Conservation (phyloP, 2,797 vertebrate genomes). For the Coluber constrictor region DNA sequence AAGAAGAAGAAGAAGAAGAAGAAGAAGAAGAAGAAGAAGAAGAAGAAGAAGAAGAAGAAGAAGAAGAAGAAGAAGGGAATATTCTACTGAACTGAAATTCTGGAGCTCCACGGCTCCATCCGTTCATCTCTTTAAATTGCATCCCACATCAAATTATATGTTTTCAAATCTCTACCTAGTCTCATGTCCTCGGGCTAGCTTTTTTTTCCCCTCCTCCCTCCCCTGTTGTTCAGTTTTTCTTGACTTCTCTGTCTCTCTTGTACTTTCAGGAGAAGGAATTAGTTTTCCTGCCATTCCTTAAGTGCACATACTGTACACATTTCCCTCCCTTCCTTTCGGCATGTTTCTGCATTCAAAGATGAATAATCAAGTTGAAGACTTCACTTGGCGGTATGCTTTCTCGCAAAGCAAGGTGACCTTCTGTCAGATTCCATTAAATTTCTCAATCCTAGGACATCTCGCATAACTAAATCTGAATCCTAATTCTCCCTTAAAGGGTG, state of each 20-base stretch:
- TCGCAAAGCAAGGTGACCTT: slow-evolving; percentile 22
- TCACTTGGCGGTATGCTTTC: slow-evolving; percentile 17
- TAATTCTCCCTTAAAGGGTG: slow-evolving; percentile 32
- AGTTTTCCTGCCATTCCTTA: slow-evolving; percentile 8
- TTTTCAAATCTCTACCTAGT: neutral
- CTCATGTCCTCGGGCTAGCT: neutral
- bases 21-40: neutral
- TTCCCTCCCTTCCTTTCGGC: neutral
- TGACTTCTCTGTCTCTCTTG: fast-evolving
- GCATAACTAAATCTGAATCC: slow-evolving; percentile 28
- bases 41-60: neutral
- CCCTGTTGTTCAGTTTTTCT: neutral
- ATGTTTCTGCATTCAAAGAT: slow-evolving; percentile 24
- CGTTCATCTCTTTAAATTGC: neutral
- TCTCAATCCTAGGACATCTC: slow-evolving; percentile 6
- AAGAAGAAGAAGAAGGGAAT: neutral
- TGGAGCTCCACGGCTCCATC: neutral
- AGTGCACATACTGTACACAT: neutral
- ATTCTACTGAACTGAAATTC: neutral
- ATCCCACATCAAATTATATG: slow-evolving; percentile 16
- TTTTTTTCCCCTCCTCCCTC: neutral
- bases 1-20: neutral
- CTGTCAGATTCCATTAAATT: slow-evolving; percentile 38
- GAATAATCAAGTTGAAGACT: slow-evolving; percentile 31
- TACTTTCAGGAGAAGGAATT: neutral